phyloP scores from a whole-genome alignment of 2,888 invertebrate species.

The Sinotaia quadrata region DNA sequence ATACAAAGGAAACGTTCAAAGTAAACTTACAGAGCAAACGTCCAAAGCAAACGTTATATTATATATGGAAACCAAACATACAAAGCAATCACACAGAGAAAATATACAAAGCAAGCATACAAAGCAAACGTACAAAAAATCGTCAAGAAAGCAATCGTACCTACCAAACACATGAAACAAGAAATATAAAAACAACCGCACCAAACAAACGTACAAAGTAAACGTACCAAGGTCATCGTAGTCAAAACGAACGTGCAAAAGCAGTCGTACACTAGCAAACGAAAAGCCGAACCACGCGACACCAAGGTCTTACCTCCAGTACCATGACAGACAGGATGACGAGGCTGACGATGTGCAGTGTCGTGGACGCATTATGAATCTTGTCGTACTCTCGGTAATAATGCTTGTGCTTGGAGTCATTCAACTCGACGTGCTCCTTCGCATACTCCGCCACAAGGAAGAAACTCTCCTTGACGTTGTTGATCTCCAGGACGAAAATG shows the following conservation, averaged over 20 bases:
- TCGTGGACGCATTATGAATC: conserved; percentile 47
- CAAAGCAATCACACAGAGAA: no score
- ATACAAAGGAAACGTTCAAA: no score
- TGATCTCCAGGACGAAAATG: conserved; percentile 43
- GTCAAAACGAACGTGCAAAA: no score
- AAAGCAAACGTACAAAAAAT: neutral
- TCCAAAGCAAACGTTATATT: no score
- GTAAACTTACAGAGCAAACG: no score
- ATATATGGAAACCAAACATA: no score
- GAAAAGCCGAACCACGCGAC: neutral
- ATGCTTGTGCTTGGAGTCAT: conserved; percentile 30
- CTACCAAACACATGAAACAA: conserved; percentile 1
- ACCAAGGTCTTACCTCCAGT: conserved; percentile 46
- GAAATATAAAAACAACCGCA: neutral
- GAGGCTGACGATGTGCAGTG: conserved; percentile 50
- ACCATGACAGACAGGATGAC: conserved; percentile 53
- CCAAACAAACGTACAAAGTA: neutral
- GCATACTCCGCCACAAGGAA: conserved; percentile 44
- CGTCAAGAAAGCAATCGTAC: neutral
- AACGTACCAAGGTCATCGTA: no score
- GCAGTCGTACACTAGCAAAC: no score
- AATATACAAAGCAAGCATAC: no score
- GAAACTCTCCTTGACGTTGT: conserved; percentile 44
- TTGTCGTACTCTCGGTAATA: conserved; percentile 44
- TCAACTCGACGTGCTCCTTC: conserved; percentile 30